These are phyloP conservation scores for Condylura cristata DNA, from an alignment of 2,113 vertebrate species.

Conservation along the genomic window DNA sequence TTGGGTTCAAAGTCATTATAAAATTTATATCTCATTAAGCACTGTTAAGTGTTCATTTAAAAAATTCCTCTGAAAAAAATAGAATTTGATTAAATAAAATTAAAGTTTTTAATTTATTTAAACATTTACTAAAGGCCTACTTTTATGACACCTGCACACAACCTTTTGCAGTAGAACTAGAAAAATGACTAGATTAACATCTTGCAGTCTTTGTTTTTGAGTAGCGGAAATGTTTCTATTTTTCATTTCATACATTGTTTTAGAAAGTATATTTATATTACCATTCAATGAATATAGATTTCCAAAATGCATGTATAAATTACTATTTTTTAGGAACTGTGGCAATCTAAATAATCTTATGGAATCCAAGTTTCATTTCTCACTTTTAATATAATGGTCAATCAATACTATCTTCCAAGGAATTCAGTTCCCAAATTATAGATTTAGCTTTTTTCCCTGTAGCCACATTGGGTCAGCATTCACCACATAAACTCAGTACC, in stretches of 20 bases:
- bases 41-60: neutral
- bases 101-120: constrained; percentile 42
- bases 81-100: constrained; percentile 24
- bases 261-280: neutral
- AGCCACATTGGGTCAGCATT: neutral
- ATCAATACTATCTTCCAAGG: neutral
- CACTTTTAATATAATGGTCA: neutral
- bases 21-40: neutral
- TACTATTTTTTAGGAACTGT: constrained; percentile 6
- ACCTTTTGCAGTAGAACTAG: neutral
- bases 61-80: constrained; percentile 5
- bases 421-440: neutral
- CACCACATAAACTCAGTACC: neutral
- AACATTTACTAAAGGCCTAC: neutral
- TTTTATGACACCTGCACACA: neutral
- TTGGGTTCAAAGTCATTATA: constrained; percentile 19
- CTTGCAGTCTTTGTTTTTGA: neutral
- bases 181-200: neutral
- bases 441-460: neutral
- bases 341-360: neutral
- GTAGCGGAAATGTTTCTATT: neutral
- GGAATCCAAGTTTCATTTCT: neutral
- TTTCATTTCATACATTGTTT: neutral
- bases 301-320: constrained; percentile 10
- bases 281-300: neutral